Conservation (phyloP, 1,140 invertebrate genomes). For the Zaprionus vittiger region DNA sequence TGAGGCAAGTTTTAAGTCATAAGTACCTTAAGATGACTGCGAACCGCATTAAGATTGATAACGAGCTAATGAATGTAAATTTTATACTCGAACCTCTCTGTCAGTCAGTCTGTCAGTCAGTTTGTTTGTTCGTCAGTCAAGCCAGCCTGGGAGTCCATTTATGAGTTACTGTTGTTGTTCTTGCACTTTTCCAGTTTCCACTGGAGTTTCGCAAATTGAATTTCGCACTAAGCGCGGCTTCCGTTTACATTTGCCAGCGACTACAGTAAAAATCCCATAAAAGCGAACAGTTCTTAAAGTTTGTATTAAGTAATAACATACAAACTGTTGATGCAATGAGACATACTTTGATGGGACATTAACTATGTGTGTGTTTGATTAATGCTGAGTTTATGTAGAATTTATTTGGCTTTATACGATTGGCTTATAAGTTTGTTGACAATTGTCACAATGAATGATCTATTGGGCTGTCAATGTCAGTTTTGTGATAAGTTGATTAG, state of each 20-base stretch:
- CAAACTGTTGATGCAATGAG: slow-evolving; percentile 14
- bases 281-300: slow-evolving; percentile 15
- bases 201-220: slow-evolving; percentile 60
- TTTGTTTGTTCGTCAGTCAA: slow-evolving; percentile 10
- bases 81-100: slow-evolving; percentile 54
- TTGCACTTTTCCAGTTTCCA: slow-evolving; percentile 40
- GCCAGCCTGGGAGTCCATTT: slow-evolving; percentile 40
- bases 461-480: not conserved
- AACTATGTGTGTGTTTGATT: not conserved
- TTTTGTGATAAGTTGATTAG: not conserved
- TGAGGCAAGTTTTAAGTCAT: slow-evolving; percentile 25
- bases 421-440: not conserved
- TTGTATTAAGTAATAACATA: slow-evolving; percentile 7
- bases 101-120: slow-evolving; percentile 39
- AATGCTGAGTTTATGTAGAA: not conserved
- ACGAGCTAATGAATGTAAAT: slow-evolving; percentile 83
- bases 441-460: not conserved
- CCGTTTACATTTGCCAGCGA: slow-evolving; percentile 51
- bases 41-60: slow-evolving; percentile 78
- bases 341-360: not conserved
- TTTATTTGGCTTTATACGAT: not conserved
- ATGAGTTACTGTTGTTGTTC: slow-evolving; percentile 39
- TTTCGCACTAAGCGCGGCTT: slow-evolving; percentile 75
- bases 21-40: slow-evolving; percentile 48
- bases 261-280: slow-evolving; percentile 53